Base-by-base conservation (phyloP, 2,797 vertebrate species). In the Threskiornis aethiopicus region DNA sequence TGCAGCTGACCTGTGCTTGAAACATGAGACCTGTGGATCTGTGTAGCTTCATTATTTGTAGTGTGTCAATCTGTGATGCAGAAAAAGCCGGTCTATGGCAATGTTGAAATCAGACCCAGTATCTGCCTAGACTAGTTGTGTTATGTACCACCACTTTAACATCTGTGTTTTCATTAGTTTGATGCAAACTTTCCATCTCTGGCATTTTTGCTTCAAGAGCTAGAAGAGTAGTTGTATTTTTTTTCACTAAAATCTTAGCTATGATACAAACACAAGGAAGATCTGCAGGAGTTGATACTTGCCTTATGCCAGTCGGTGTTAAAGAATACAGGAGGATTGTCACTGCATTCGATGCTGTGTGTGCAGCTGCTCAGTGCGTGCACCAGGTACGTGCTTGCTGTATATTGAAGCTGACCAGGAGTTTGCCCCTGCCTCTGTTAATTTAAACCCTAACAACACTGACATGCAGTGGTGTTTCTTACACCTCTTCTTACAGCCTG, bases 381-480 rank as follows among this genome's bases (percentile, higher is more conserved):
- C 55, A 49, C 14, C 19, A n/a, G 29, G 11, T n/a, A 5, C n/a
- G 19, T 58, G 42, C 31, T 44, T 72, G 44, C 31, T 37, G 28
- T 66, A 2, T 1, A 0, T 29, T 49, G 41, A 35, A 55, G 35
- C 24, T 77, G 25, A 21, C 26, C 2, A 5, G 35, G 24, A 52
- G 41, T 75, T 75, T 62, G 13, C 10, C 33, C 8, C 6, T 2
- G 8, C 3, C 13, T 21, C 41, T 33, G 54, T 54, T 64, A 33
- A 26, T 44, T 64, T 64, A 72, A 64, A 31, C 37, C 37, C 18
- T 58, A 13, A 51, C 15, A 55, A 24, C 28, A 31, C 67, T 41
- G 58, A 16, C 44, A 24, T 2, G 14, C 5, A 9, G 25, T 46
- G 41, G 7, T 51, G 6, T 8, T 49, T 71, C 41, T 41, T 58